phyloP scores from a whole-genome alignment of 2,888 invertebrate species.

The Athalia circularis region DNA sequence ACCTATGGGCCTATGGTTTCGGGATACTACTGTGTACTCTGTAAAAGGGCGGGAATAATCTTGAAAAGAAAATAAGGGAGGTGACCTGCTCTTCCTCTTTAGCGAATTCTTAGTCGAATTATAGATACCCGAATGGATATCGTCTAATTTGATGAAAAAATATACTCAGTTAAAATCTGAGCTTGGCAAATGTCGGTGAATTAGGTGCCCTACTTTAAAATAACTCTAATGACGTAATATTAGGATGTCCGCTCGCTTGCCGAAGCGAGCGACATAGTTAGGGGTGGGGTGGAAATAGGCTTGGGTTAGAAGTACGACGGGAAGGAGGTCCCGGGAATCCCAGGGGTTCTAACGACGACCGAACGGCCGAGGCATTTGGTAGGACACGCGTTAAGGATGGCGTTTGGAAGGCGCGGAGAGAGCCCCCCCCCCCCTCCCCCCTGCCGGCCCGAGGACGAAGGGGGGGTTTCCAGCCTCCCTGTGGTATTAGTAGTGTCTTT shows the following conservation, averaged over 20 bases:
- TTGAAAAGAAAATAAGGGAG: too few relatives aligned
- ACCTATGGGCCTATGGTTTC: constrained; percentile 50
- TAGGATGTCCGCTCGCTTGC: constrained; percentile 4
- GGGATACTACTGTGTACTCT: constrained; percentile 25
- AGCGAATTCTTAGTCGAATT: background rate
- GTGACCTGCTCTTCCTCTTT: too few relatives aligned
- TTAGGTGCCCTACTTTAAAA: too few relatives aligned
- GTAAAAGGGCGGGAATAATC: background rate
- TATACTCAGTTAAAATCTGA: too few relatives aligned
- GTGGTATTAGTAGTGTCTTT: constrained; percentile 60
- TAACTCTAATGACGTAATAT: too few relatives aligned
- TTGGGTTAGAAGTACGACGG: background rate
- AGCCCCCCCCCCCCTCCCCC: too few relatives aligned
- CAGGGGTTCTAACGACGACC: constrained; percentile 39
- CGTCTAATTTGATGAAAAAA: too few relatives aligned
- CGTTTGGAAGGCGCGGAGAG: constrained; percentile 36
- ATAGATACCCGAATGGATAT: background rate
- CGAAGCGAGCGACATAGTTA: constrained; percentile 1
- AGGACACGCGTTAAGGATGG: constrained; percentile 45
- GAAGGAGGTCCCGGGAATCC: constrained; percentile 49
- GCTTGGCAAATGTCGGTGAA: too few relatives aligned
- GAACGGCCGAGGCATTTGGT: constrained; percentile 34
- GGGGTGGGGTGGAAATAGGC: background rate
- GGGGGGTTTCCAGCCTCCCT: constrained; percentile 47
- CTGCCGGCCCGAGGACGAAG: too few relatives aligned